Conservation (phyloP, 2,797 vertebrate species). For the Iguana delicatissima region DNA sequence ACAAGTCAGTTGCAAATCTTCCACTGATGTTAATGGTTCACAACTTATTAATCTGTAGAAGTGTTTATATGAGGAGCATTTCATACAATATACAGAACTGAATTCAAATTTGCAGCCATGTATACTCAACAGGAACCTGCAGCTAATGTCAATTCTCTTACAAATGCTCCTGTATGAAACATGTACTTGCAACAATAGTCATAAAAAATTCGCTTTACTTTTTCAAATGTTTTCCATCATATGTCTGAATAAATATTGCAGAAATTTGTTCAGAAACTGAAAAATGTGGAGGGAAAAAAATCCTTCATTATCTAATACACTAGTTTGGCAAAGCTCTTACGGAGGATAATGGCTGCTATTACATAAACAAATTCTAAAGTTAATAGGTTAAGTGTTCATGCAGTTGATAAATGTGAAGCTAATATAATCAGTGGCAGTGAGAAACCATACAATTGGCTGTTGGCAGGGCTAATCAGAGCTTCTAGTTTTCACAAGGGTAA, state of each 20-base stretch:
- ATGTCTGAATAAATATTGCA: not conserved
- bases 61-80: not conserved
- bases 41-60: not conserved
- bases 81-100: not conserved
- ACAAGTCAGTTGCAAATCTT: conserved; percentile 4
- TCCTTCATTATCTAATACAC: conserved; percentile 41
- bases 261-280: not conserved
- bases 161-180: not conserved
- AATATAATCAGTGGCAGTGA: conserved; percentile 81
- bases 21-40: not conserved
- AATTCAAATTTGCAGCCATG: not conserved
- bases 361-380: conserved; percentile 74
- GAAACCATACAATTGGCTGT: conserved; percentile 69
- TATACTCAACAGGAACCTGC: not conserved
- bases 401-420: conserved; percentile 80
- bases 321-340: conserved; percentile 50
- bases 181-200: not conserved
- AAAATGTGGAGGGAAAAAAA: conserved; percentile 55
- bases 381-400: conserved; percentile 83
- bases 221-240: not conserved
- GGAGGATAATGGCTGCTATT: conserved; percentile 57
- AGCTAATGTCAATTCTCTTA: not conserved
- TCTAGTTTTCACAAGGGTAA: conserved; percentile 76
- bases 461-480: conserved; percentile 76
- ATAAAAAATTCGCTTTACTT: not conserved